These are phyloP conservation scores for Campoletis sonorensis DNA, from an alignment of 1,140 invertebrate genomes.

Conservation along the genomic window DNA sequence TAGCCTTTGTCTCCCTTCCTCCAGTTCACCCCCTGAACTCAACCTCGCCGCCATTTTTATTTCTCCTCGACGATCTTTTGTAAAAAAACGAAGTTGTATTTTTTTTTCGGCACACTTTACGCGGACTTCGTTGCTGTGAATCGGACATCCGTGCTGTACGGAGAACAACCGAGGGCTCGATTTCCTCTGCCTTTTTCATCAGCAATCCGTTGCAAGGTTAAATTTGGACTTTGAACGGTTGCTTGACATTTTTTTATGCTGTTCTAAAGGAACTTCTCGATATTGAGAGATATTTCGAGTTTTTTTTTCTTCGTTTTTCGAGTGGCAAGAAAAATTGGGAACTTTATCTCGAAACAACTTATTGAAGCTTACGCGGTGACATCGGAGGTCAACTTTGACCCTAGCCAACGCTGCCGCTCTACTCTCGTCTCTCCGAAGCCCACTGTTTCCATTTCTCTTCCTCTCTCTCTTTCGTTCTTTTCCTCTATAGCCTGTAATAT, in stretches of 20 bases:
- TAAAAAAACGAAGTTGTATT: conserved; percentile 62
- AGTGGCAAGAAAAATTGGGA: conserved; percentile 20
- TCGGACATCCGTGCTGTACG: background rate
- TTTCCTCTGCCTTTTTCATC: background rate
- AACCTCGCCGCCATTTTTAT: conserved; percentile 15
- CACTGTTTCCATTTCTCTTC: background rate
- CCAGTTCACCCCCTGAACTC: background rate
- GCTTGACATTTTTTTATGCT: too few relatives aligned
- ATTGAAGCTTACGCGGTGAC: conserved; percentile 69
- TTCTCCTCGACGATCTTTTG: conserved; percentile 52
- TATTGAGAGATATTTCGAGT: too few relatives aligned
- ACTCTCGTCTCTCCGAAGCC: too few relatives aligned
- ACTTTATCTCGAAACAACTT: conserved; percentile 62
- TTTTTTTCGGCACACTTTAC: conserved; percentile 69
- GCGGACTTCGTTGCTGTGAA: background rate
- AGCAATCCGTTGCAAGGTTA: too few relatives aligned
- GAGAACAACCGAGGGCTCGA: background rate
- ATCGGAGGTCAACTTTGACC: conserved; percentile 59
- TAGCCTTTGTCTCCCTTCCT: conserved; percentile 59
- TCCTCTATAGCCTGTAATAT: conserved; percentile 64
- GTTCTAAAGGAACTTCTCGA: too few relatives aligned
- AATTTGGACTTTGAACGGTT: too few relatives aligned
- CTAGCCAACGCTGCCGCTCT: background rate
- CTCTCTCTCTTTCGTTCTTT: conserved; percentile 16
- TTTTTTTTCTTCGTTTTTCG: too few relatives aligned